Percentiles rank a stretch among this genome's conserved stretches.
phyloP scores from a whole-genome alignment of 2,888 invertebrate genomes.

The Schizaphis graminum region DNA sequence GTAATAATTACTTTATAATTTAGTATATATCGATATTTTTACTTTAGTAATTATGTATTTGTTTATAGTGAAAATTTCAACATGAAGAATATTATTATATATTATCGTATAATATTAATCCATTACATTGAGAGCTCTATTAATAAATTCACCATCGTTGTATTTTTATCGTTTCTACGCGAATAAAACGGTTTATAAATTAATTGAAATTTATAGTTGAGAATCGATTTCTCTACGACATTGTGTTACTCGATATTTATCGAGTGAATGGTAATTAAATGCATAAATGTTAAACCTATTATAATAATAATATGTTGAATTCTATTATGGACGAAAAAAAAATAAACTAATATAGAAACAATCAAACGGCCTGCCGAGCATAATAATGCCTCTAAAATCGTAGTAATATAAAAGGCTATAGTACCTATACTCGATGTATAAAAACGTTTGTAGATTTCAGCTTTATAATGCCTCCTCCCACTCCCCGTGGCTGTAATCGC shows the following conservation, averaged over 20 bases:
- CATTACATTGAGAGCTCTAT: background rate
- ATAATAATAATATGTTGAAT: background rate
- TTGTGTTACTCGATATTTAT: background rate
- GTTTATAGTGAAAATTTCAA: background rate
- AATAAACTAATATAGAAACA: background rate
- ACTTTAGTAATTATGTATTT: background rate
- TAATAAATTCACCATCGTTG: background rate
- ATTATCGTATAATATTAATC: background rate
- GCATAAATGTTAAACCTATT: background rate
- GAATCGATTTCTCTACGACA: background rate
- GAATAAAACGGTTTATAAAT: background rate
- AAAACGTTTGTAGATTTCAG: conserved; percentile 10
- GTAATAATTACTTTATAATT: background rate
- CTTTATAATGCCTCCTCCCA: background rate
- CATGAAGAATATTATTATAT: background rate
- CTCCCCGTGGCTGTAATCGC: background rate
- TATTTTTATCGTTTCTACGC: background rate
- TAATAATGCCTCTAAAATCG: background rate
- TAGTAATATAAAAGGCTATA: background rate
- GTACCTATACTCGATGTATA: too few relatives aligned
- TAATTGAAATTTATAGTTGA: background rate
- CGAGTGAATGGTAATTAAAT: background rate
- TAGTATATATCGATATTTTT: background rate
- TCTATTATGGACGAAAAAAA: background rate
- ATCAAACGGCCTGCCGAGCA: background rate